Evolutionary conservation across 1,140 invertebrate species (phyloP).

Genomic region (Cydia strobilella): DNA sequence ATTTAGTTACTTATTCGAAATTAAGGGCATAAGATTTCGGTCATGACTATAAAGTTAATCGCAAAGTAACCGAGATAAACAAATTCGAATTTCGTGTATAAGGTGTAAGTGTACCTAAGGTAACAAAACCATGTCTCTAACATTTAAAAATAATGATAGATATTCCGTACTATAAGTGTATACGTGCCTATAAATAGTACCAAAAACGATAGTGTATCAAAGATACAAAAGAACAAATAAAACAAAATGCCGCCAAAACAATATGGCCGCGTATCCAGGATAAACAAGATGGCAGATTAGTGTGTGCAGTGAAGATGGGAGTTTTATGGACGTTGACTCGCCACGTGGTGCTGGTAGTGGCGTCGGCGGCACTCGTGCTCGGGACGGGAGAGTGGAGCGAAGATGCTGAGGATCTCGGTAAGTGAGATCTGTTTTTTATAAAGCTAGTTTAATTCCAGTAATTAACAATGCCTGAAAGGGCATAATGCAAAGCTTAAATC

Average conservation of each 20-base stretch:
- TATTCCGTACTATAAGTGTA: no score
- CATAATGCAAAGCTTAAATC: no score
- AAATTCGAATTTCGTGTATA: no score
- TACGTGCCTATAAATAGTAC: no score
- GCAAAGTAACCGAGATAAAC: no score
- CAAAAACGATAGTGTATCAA: background rate
- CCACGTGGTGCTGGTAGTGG: slow-evolving; percentile 45
- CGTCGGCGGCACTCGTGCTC: slow-evolving; percentile 51
- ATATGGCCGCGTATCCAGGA: background rate
- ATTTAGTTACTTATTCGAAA: no score
- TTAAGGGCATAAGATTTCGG: no score
- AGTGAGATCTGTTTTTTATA: slow-evolving; percentile 38
- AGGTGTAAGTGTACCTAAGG: no score
- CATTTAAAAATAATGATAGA: no score
- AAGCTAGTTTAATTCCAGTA: background rate
- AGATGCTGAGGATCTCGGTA: slow-evolving; percentile 73
- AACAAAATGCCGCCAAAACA: slow-evolving; percentile 44
- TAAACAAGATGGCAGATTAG: slow-evolving; percentile 23
- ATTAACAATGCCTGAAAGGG: no score
- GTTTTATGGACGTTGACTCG: slow-evolving; percentile 49
- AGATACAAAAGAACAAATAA: background rate
- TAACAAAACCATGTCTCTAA: no score
- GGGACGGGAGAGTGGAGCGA: slow-evolving; percentile 72
- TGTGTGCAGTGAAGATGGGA: slow-evolving; percentile 35
- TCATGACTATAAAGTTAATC: no score